Evolutionary conservation across 2,113 vertebrate genomes (phyloP), one percentile per base, ranked within the genome.

Genomic region (Eurypyga helias): DNA sequence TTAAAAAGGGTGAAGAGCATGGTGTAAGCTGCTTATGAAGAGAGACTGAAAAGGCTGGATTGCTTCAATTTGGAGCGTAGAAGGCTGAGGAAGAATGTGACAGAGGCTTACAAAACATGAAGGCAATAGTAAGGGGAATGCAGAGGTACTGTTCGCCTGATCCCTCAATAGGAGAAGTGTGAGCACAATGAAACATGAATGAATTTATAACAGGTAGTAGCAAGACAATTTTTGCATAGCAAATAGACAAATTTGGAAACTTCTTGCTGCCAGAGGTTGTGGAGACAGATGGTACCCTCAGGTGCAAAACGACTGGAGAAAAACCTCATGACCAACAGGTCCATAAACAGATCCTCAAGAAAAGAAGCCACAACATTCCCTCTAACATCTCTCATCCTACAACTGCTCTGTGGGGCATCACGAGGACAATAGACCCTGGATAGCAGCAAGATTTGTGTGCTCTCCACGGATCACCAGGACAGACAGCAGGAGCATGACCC

Each of bases 361-460:
- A 79, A 67, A 81, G 36, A 60, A 84, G 6, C 15, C 69, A 73
- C 20, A 20, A 46, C 0, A 0, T 43, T 17, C 7, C 13, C 36
- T 84, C 8, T 28, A 66, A 45, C 20, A 26, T 49, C 28, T 25
- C n/a, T n/a, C 46, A 31, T 38, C 34, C 43, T 67, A 48, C 28
- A 43, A 1, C 15, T 55, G 19, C 71, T 71, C 14, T 41, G 31
- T 41, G 8, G 9, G 17, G 13, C n/a, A 43, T 54, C 13, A 7
- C 1, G 17, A 4, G 1, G 36, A 43, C 36, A 23, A 38, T 0
- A 3, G 18, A 34, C 49, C 12, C 36, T 33, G 29, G 5, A 20
- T 19, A n/a, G 21, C 23, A 79, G 17, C 61, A 79, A 54, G n/a
- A 23, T 29, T 84, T 79, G 9, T 66, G 65, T 61, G 58, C 14